Evolutionary conservation across 2,888 invertebrate genomes (phyloP).

Genomic region (Dioctria rufipes): DNA sequence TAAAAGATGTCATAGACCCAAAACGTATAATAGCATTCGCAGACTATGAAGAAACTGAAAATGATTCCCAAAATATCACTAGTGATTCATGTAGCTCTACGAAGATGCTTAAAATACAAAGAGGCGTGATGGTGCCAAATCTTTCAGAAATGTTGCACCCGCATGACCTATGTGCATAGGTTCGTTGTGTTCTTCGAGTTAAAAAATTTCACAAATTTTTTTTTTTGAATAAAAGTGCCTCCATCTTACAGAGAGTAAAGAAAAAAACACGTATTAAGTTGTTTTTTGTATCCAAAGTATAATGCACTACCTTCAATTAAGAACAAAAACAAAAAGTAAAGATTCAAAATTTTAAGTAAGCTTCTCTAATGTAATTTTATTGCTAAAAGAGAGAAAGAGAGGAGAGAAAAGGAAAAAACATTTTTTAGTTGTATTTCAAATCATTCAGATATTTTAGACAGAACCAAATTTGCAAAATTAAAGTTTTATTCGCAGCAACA

Average conservation of each 20-base stretch:
- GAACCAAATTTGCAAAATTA: not conserved
- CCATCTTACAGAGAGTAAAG: too few species aligned
- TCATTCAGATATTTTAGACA: not conserved
- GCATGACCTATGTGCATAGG: not conserved
- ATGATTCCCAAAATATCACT: not conserved
- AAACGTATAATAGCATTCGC: not conserved
- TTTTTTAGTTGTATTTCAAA: too few species aligned
- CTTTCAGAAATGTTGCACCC: constrained; percentile 12
- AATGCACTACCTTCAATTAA: too few species aligned
- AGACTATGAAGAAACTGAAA: not conserved
- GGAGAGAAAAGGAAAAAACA: too few species aligned
- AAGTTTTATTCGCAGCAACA: not conserved
- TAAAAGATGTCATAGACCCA: not conserved
- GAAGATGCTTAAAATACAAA: constrained; percentile 28
- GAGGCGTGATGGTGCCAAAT: not conserved
- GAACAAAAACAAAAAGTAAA: too few species aligned
- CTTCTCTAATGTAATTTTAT: too few species aligned
- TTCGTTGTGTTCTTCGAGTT: not conserved
- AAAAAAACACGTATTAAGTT: too few species aligned
- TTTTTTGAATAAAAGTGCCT: too few species aligned
- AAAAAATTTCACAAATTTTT: not conserved
- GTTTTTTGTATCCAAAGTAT: too few species aligned
- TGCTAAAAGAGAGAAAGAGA: too few species aligned
- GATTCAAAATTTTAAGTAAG: too few species aligned
- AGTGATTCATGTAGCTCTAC: not conserved